Base-by-base conservation (phyloP, 2,797 vertebrate genomes). In the Phoeniculus purpureus region DNA sequence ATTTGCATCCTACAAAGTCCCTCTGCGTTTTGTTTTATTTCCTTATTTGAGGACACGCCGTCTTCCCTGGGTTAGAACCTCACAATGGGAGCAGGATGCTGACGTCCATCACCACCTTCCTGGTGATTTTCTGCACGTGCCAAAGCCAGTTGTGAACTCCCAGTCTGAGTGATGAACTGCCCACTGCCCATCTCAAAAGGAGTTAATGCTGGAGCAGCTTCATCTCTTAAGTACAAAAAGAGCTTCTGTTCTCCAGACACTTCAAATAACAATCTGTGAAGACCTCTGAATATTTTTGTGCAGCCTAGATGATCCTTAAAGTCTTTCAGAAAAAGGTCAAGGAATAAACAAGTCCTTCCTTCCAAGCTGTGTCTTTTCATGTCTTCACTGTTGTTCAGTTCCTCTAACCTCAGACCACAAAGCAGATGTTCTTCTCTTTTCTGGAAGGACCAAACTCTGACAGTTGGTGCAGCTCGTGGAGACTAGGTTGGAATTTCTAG, bases 391-490 rank as follows among this genome's bases (percentile, higher is more conserved):
- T 27, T 2, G 6, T 6, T 67, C 68, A 47, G 19, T n/a, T 77
- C 40, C 32, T 71, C 26, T 60, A 80, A 0, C 1, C 17, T 64
- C 22, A 73, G 61, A 31, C 12, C 54, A 76, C 20, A 27, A 45
- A 60, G 27, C 1, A 71, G 47, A 26, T 0, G 0, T 68, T 25
- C 47, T 85, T 43, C 32, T 34, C 58, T 45, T 17, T 16, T 7
- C 31, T 27, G 26, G 27, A 52, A 51, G 66, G 50, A 19, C 22
- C 47, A 59, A 60, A 26, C 6, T 59, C 62, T 70, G 65, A 9
- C 10, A 1, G 0, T 50, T 25, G 68, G 51, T 19, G 25, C n/a
- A 31, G 12, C 37, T 29, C 27, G 48, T 0, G 1, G 17, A 48
- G 26, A 45, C 4, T 10, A 26, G 32, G 15, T 3, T 62, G 23